Evolutionary conservation across 2,888 invertebrate species (phyloP).

Genomic region (Branchipolynoe longqiensis): DNA sequence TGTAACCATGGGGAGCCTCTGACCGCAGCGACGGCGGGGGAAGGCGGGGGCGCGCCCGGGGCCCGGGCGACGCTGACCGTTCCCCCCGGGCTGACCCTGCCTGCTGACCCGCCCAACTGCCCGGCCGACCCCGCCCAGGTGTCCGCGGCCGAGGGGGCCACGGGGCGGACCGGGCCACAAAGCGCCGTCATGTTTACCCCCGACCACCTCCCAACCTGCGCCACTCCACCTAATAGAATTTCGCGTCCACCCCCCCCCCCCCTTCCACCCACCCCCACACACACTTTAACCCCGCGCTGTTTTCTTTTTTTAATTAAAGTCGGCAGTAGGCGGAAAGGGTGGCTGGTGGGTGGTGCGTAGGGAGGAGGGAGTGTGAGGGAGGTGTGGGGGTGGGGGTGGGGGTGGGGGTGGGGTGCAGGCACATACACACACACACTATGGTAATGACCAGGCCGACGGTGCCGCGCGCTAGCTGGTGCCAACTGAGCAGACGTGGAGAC

Average conservation of each 20-base stretch:
- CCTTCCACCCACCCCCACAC: too few species aligned
- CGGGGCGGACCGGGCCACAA: slow-evolving; percentile 19
- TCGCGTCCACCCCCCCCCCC: too few species aligned
- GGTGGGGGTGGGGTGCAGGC: too few species aligned
- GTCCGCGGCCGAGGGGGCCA: slow-evolving; percentile 35
- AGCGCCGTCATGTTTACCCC: slow-evolving; percentile 52
- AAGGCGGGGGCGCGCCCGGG: background rate
- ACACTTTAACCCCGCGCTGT: slow-evolving; percentile 51
- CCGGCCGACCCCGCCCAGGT: slow-evolving; percentile 55
- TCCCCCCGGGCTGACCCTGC: slow-evolving; percentile 43
- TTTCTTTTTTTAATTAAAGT: slow-evolving; percentile 58
- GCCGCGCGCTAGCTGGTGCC: too few species aligned
- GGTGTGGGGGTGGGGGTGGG: too few species aligned
- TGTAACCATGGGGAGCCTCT: background rate
- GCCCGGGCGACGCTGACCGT: slow-evolving; percentile 4
- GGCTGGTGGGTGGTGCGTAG: too few species aligned
- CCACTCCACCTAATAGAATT: slow-evolving; percentile 57
- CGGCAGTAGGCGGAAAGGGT: too few species aligned
- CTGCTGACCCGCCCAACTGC: slow-evolving; percentile 52
- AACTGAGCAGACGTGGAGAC: too few species aligned
- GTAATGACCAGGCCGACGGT: too few species aligned
- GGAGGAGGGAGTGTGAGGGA: too few species aligned
- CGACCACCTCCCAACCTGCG: slow-evolving; percentile 51
- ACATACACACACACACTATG: too few species aligned
- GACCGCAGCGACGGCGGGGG: slow-evolving; percentile 9